These are phyloP conservation scores for Ichneumoninae sp. DNA, from an alignment of 2,888 invertebrate species.

Conservation along the genomic window DNA sequence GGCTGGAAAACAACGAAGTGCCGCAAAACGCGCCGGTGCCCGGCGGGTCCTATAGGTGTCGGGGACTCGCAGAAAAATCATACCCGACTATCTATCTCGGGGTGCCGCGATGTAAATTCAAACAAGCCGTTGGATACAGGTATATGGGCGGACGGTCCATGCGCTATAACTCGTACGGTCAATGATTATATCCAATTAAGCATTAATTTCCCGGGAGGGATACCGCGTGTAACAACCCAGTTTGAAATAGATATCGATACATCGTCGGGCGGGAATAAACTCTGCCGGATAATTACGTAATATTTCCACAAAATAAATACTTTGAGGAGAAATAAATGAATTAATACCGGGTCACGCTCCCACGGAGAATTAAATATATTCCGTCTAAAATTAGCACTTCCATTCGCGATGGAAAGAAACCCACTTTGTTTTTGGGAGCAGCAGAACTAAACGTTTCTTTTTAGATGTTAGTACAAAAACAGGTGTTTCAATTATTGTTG, in stretches of 20 bases:
- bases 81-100: constrained; percentile 63
- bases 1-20: constrained; percentile 65
- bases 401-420: background rate
- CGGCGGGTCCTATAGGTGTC: constrained; percentile 36
- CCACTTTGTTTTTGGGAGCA: background rate
- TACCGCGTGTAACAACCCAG: constrained; percentile 48
- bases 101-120: constrained; percentile 61
- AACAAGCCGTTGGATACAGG: constrained; percentile 57
- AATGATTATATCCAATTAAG: constrained; percentile 68
- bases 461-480: too few relatives aligned
- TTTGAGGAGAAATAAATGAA: constrained; percentile 29
- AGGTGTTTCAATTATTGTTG: too few relatives aligned
- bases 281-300: constrained; percentile 57
- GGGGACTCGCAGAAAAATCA: constrained; percentile 62
- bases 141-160: constrained; percentile 45
- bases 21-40: constrained; percentile 48
- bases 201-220: constrained; percentile 67
- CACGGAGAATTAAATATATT: background rate
- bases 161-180: constrained; percentile 62
- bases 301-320: constrained; percentile 46
- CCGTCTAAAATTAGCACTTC: constrained; percentile 6
- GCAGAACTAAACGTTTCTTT: background rate
- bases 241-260: constrained; percentile 55
- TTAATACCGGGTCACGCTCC: constrained; percentile 19
- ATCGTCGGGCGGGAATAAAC: constrained; percentile 35